Base-by-base conservation (phyloP, 2,113 vertebrate species). In the Phoenicopterus ruber region DNA sequence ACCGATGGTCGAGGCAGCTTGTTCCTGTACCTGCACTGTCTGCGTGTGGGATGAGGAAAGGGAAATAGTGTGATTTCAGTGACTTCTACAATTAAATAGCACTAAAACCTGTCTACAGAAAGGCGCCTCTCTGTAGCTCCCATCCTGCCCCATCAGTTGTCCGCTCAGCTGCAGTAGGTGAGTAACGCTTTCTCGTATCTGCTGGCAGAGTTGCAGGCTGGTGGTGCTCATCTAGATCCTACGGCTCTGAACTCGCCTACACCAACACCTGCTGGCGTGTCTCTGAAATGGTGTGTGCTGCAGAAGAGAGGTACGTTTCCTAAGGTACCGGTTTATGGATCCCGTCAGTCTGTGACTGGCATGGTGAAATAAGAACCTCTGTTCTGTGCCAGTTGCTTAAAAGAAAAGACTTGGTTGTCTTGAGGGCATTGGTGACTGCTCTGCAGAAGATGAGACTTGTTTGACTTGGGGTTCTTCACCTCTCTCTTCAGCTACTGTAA, bases 121-220 rank as follows among this genome's bases (percentile, higher is more conserved):
- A 83, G 49, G 36, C 6, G 17, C 15, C 16, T 69, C 40, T 66
- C 34, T 32, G 58, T n/a, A 54, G 46, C 49, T 81, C 42, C n/a
- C 67, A 22, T 47, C 52, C 55, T 90, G 36, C 18, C 17, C 52
- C 42, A 36, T n/a, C 78, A 62, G 36, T 29, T 66, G 11, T 24
- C 61, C 34, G 22, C 47, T 20, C 57, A 59, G 38, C 65, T 79
- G 47, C 5, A 42, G 42, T 0, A 78, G 52, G 6, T 9, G 14
- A 42, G 20, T 57, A 86, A 55, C 0, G 0, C 31, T 40, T 91
- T 46, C 29, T 26, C 2, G 0, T 38, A 3, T 6, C 65, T 67
- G 42, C 47, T 5, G 11, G 22, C 81, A 67, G 42, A 74, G 34
- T 25, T 72, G 21, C 38, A 73, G n/a, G 54, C 17, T 86, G 54